Evolutionary conservation across 1,140 invertebrate species (phyloP).

Genomic region (Medauroidea extradentata): DNA sequence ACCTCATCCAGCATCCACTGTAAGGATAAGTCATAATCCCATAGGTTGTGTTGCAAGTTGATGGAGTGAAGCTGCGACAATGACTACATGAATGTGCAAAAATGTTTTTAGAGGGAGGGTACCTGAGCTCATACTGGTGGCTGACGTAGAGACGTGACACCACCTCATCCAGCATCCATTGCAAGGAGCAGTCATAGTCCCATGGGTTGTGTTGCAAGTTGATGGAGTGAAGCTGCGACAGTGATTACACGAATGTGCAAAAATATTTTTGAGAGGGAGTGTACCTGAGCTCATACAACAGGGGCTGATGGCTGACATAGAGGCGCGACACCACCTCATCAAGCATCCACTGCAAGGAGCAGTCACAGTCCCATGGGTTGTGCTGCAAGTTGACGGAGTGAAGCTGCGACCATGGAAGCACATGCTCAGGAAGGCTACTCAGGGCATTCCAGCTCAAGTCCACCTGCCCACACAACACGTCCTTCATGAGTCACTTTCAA

Average conservation of each 20-base stretch:
- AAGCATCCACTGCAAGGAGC: constrained; percentile 47
- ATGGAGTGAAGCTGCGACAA: too few species aligned
- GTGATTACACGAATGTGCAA: too few species aligned
- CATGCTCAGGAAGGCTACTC: constrained; percentile 31
- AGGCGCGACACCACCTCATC: constrained; percentile 40
- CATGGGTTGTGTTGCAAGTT: constrained; percentile 49
- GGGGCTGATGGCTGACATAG: constrained; percentile 35
- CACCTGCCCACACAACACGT: constrained; percentile 37
- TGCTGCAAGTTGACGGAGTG: constrained; percentile 43
- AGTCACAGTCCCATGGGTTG: constrained; percentile 49
- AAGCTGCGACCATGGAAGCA: constrained; percentile 39
- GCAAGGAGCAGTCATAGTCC: constrained; percentile 46
- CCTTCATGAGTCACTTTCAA: too few species aligned
- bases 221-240: too few species aligned
- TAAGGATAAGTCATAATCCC: constrained; percentile 45
- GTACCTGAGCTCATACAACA: constrained; percentile 45
- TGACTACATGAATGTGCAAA: too few species aligned
- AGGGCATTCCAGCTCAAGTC: constrained; percentile 48
- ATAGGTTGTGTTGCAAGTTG: constrained; percentile 48
- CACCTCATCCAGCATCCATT: constrained; percentile 45
- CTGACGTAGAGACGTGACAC: too few species aligned
- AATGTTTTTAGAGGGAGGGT: too few species aligned
- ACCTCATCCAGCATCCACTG: constrained; percentile 46
- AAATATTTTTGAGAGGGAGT: too few species aligned
- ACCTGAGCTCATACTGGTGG: constrained; percentile 47